These are phyloP conservation scores for Arctia plantaginis DNA, from an alignment of 2,888 invertebrate genomes.

Conservation along the genomic window DNA sequence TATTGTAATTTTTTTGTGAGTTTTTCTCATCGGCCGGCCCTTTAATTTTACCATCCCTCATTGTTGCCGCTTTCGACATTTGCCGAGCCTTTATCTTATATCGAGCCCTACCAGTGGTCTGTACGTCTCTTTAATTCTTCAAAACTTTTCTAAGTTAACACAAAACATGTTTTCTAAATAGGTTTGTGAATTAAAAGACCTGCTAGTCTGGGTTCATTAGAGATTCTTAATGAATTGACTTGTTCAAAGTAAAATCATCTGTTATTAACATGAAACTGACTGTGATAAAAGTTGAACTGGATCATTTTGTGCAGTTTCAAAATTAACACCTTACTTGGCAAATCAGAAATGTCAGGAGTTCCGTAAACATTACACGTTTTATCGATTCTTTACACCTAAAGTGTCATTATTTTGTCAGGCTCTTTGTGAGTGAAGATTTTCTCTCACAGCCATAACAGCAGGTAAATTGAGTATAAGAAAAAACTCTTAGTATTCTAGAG, in stretches of 20 bases:
- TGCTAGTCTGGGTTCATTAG: not conserved
- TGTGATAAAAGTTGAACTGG: not conserved
- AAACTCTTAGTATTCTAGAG: not conserved
- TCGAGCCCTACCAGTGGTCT: no score
- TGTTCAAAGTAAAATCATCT: not conserved
- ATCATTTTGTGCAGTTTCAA: not conserved
- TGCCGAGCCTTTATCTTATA: no score
- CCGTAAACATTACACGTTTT: not conserved
- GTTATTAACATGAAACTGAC: not conserved
- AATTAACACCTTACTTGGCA: not conserved
- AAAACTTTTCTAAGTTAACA: no score
- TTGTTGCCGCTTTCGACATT: no score
- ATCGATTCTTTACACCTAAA: conserved; percentile 4
- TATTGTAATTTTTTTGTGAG: no score
- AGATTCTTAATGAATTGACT: not conserved
- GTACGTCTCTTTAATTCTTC: no score
- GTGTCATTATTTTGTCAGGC: not conserved
- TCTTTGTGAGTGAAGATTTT: not conserved
- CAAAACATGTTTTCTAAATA: not conserved
- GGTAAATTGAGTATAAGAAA: not conserved
- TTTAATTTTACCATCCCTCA: no score
- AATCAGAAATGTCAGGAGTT: not conserved
- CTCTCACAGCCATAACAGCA: not conserved
- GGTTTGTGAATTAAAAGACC: not conserved
- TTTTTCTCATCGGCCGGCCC: no score